phyloP scores from a whole-genome alignment of 2,888 invertebrate genomes.

The Ectobius pallidus region DNA sequence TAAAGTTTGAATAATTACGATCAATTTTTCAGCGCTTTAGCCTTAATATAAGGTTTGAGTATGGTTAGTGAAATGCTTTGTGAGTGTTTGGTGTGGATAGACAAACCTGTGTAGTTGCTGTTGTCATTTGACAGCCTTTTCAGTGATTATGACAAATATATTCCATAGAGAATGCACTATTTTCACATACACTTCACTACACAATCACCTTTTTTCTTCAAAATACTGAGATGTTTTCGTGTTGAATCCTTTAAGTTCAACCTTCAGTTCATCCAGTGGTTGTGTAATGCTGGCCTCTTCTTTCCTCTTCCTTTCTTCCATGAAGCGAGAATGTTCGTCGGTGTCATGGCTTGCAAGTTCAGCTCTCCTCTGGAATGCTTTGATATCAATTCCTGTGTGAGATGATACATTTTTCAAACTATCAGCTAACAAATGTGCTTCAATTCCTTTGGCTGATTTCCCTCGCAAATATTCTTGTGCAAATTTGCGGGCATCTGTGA shows the following conservation, averaged over 20 bases:
- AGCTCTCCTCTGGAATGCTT: constrained; percentile 51
- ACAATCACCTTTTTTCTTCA: constrained; percentile 64
- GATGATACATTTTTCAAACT: constrained; percentile 60
- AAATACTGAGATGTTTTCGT: constrained; percentile 64
- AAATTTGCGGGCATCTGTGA: constrained; percentile 54
- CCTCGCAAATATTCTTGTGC: constrained; percentile 66
- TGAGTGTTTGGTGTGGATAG: no score
- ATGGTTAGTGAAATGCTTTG: no score
- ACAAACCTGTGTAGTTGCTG: no score
- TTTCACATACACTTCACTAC: neutral
- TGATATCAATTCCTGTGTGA: constrained; percentile 56
- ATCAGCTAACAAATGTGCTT: constrained; percentile 60
- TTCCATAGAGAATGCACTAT: no score
- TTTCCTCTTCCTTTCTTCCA: constrained; percentile 50
- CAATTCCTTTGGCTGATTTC: constrained; percentile 78
- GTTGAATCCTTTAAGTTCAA: constrained; percentile 68
- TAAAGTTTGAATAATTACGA: no score
- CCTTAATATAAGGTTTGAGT: no score
- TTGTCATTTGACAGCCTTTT: no score
- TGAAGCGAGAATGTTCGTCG: constrained; percentile 53
- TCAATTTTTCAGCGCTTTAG: no score
- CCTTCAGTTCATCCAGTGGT: constrained; percentile 65
- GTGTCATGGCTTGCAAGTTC: constrained; percentile 50
- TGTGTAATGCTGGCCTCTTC: constrained; percentile 59
- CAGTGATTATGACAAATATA: no score